A percentile compares a stretch with the other conserved stretches of the same genome.
phyloP scores from a whole-genome alignment of 2,113 vertebrate species.

The Chaetodon auriga region DNA sequence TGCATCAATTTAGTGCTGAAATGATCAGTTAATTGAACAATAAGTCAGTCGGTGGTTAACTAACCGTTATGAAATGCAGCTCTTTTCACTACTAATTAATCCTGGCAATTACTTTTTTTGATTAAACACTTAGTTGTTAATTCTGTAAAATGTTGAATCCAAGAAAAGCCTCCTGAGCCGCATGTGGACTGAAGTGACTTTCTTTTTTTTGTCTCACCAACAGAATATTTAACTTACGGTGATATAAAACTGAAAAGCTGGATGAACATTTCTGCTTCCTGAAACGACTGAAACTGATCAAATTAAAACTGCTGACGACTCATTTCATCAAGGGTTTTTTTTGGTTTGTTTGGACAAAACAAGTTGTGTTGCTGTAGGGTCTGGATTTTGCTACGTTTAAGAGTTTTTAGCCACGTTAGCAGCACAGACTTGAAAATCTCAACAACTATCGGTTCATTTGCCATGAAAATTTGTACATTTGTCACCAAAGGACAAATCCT shows the following conservation, averaged over 20 bases:
- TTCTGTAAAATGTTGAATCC: too few species aligned
- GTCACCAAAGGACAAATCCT: background rate
- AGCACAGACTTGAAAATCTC: too few species aligned
- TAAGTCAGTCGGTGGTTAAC: conserved; percentile 5
- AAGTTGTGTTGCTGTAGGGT: too few species aligned
- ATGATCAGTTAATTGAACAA: conserved; percentile 20
- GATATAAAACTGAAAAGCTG: too few species aligned
- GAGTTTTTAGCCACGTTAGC: too few species aligned
- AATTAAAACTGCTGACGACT: too few species aligned
- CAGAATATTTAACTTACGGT: too few species aligned
- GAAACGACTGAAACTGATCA: too few species aligned
- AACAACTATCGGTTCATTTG: background rate
- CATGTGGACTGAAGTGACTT: background rate
- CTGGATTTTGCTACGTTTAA: too few species aligned
- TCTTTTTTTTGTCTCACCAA: background rate
- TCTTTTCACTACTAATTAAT: conserved; percentile 23
- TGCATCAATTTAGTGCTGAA: conserved; percentile 13
- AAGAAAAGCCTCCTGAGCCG: too few species aligned
- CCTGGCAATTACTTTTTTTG: accelerated
- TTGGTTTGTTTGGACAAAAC: background rate
- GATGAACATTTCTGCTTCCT: too few species aligned
- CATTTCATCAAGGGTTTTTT: too few species aligned
- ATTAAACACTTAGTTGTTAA: background rate
- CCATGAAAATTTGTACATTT: background rate
- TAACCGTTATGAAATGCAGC: background rate